Base-by-base conservation (phyloP, 2,888 invertebrate species). In the Cistogaster globosa region DNA sequence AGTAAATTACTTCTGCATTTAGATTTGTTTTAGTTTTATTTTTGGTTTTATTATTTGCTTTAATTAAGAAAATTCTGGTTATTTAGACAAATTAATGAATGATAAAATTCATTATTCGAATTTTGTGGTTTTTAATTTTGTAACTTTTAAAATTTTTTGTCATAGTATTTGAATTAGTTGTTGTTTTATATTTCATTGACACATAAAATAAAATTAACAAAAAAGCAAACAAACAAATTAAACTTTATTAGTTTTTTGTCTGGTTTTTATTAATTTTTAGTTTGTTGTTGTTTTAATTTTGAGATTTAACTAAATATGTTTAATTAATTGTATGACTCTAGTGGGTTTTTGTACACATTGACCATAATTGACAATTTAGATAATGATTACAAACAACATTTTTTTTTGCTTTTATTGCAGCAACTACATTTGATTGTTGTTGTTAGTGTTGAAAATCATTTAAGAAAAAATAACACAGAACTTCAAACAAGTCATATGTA, bases 261-360 rank as follows among this genome's bases (percentile, higher is more conserved):
- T 62, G 71, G 60, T 80, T 77, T 68, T 48, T 62, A 62, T 84
- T 79, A 83, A 71, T 68, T 67, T 72, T 72, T 36, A 48, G 22
- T 26, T 67, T 57, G 60, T 72, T 79, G 22, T 57, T 62, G 18
- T 75, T 38, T 32, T 53, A 68, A 58, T 83, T 69, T 76, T 72
- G 69, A 83, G 76, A 83, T 84, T 87, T 87, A 74, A 82, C 85
- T 85, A 88, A 90, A 89, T 90, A 90, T 90, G 90, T 90, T 90
- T 90, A 90, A 89, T 85, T 85, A 85, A 85, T 85, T 86, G 83
- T 88, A 88, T 89, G 87, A 88, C 88, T 87, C 86, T 87, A 63
- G 84, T 77, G 78, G 82, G 80, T 82, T 83, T 74, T 75, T 85
- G 78, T 75, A 71, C 83, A 87, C 69, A 87, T 87, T 82, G 85